Base-by-base conservation (phyloP, 2,888 invertebrate genomes). In the Tetramorium bicarinatum region DNA sequence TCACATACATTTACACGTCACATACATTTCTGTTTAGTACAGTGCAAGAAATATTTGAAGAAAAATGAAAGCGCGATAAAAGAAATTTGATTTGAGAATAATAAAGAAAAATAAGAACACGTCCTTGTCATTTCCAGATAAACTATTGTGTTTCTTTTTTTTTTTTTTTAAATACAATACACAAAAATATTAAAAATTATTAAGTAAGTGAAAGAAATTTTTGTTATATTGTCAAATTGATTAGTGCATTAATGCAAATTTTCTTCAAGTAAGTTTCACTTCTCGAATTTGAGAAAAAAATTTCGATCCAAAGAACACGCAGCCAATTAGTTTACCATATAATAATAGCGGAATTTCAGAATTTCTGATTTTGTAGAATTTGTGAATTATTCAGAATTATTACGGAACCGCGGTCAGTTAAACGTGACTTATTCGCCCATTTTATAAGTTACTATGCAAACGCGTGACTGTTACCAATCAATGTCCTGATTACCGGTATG, bases 401-500 rank as follows among this genome's bases (percentile, higher is more conserved):
- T 84, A 84, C 81, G 82, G 85, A 82, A 83, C 80, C 72, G 75
- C 74, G 69, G 15, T 67, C 67, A 74, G n/a, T 79, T 75, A 76
- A 76, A 29, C 64, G 44, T 62, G 56, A 77, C 69, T 85, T 61
- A 34, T 61, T 62, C 29, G 15, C 21, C 15, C 62, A 59, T 25
- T 79, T 64, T 89, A 83, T 87, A 90, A 90, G 79, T 90, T 87
- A 88, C 88, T 80, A 15, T 85, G 77, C 84, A 85, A 86, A 82
- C 52, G 18, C 86, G 86, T 89, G 88, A 89, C 91, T 84, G 90
- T 92, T 90, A 92, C 92, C 92, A 89, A 93, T 94, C 93, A 92
- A 92, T 92, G 93, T 93, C 91, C 88, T 91, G 92, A 93, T 93
- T 92, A 92, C 88, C 93, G 93, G 91, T 93, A 25, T 3, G 25